Evolutionary conservation across 2,888 invertebrate species (phyloP), one percentile per base, ranked within the genome.

Genomic region (Ellobium chinense): DNA sequence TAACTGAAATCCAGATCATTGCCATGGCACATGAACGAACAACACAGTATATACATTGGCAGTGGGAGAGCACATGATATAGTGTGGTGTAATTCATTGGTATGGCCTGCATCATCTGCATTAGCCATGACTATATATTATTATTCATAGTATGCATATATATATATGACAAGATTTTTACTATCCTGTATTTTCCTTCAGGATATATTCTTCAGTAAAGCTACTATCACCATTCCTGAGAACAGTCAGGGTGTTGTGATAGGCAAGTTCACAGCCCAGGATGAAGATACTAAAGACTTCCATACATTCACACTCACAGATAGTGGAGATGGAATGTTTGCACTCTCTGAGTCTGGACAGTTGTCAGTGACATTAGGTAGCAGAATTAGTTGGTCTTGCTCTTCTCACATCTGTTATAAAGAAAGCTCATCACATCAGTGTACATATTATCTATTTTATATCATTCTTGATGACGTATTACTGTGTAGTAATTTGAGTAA

Each of bases 261-360:
- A 9, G 73, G 73, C n/a, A 36, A 21, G 36, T 73, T 86, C 58
- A 80, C 80, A 7, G 82, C 78, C 9, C 78, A 79, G 29, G 82
- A 84, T 66, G 60, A 81, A 34, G 84, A 80, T 36, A 70, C 74
- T 31, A 65, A 82, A 39, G 79, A 80, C n/a, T 46, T 58, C n/a
- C 74, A 85, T 70, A 63, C 75, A 29, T 84, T 82, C 65, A 63
- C 69, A 37, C 46, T 85, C 14, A 39, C 76, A 56, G 76, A 66
- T 21, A 76, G 78, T 46, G 78, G 62, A 9, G 72, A 63, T 39
- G 77, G 79, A 18, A 56, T 65, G n/a, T 78, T 80, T 77, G 66
- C 70, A 5, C 74, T 80, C 1, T 27, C 78, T 3, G 65, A 31
- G 21, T 18, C 58, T 9, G 73, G 69, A 24, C 24, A 60, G 18